Percentiles rank a stretch among this genome's conserved stretches.
Evolutionary conservation across 2,888 invertebrate species (phyloP).

Genomic region (Pegoplata infirma): DNA sequence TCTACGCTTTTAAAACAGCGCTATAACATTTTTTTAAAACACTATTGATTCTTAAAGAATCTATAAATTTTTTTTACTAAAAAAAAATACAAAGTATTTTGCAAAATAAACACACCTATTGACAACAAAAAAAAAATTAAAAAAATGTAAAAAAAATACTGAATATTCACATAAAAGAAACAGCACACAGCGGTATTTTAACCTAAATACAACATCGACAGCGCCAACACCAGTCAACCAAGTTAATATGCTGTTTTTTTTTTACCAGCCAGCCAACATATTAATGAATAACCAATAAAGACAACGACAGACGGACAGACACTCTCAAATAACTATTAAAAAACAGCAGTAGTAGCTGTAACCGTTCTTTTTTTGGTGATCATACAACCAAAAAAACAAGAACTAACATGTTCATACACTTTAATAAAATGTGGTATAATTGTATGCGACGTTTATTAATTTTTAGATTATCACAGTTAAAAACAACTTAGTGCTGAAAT

Average conservation of each 20-base stretch:
- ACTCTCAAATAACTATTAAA: neutral
- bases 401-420: too few species aligned
- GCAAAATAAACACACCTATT: neutral
- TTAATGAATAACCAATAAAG: neutral
- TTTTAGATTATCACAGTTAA: too few species aligned
- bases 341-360: neutral
- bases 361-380: neutral
- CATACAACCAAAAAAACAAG: too few species aligned
- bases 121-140: conserved; percentile 21
- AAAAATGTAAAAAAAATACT: neutral
- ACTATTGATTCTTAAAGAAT: neutral
- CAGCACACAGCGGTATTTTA: conserved; percentile 55
- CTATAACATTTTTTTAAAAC: too few species aligned
- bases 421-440: too few species aligned
- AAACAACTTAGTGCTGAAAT: too few species aligned
- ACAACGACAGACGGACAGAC: neutral
- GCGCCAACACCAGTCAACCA: neutral
- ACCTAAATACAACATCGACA: conserved; percentile 43
- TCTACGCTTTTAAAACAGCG: too few species aligned
- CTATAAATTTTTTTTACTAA: neutral
- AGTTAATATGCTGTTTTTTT: neutral
- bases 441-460: too few species aligned
- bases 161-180: conserved; percentile 36
- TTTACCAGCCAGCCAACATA: conserved; percentile 1
- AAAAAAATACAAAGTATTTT: neutral